These are phyloP conservation scores for Leptodactylus fuscus DNA, from an alignment of 2,113 vertebrate genomes.

Conservation along the genomic window DNA sequence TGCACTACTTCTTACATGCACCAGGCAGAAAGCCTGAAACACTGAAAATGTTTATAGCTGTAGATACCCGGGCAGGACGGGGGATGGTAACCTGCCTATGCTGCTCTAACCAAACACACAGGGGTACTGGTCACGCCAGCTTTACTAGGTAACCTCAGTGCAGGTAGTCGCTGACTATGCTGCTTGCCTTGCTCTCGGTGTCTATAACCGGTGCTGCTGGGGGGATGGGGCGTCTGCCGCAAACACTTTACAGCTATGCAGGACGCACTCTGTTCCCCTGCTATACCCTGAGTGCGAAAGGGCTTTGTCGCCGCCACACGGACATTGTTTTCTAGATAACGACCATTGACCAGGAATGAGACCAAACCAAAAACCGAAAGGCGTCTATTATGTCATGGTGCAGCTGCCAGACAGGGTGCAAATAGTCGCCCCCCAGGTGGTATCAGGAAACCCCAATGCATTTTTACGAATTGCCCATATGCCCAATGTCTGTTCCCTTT, in stretches of 20 bases:
- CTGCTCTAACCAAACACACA: slow-evolving; percentile 68
- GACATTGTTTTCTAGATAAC: background rate
- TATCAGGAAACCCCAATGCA: background rate
- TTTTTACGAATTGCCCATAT: too few species aligned
- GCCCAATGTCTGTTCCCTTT: background rate
- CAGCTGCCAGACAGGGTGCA: background rate
- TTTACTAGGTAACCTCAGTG: slow-evolving; percentile 62
- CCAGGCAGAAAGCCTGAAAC: slow-evolving; percentile 69
- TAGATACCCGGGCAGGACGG: slow-evolving; percentile 50
- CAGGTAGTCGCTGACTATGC: slow-evolving; percentile 70
- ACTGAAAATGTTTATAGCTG: too few species aligned
- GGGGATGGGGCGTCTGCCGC: background rate
- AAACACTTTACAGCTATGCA: background rate
- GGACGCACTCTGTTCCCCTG: background rate
- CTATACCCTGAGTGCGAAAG: background rate
- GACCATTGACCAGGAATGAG: slow-evolving; percentile 8
- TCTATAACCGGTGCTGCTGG: slow-evolving; percentile 35
- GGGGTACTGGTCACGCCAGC: slow-evolving; percentile 63
- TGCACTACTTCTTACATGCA: slow-evolving; percentile 78
- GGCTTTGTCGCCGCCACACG: background rate
- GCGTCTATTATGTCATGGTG: background rate
- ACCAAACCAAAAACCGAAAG: slow-evolving; percentile 5
- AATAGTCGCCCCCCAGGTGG: background rate
- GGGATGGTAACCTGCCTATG: slow-evolving; percentile 60
- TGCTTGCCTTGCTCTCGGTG: slow-evolving; percentile 60